phyloP scores from a whole-genome alignment of 2,113 vertebrate species.

The Chrysochloris asiatica region DNA sequence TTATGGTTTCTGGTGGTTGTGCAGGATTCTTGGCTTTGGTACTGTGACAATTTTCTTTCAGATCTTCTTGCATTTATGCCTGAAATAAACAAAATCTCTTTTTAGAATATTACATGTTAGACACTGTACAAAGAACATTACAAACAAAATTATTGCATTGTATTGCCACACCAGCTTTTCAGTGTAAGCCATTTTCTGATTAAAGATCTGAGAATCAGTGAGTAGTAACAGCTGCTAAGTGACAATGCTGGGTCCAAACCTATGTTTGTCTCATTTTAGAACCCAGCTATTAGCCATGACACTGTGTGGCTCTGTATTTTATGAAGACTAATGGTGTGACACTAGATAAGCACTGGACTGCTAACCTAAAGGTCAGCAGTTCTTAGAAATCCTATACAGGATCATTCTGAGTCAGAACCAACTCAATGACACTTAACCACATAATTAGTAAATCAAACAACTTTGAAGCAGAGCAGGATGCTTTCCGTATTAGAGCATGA shows the following conservation, averaged over 20 bases:
- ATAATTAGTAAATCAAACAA: background rate
- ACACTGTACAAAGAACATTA: background rate
- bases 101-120: background rate
- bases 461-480: background rate
- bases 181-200: background rate
- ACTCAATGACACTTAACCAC: no score
- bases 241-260: background rate
- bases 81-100: constrained; percentile 6
- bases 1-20: background rate
- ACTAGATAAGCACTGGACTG: no score
- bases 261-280: background rate
- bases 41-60: background rate
- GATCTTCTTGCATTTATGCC: constrained; percentile 1
- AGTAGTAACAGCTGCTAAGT: background rate
- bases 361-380: no score
- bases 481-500: background rate
- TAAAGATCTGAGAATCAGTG: background rate
- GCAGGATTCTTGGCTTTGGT: background rate
- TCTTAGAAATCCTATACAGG: no score
- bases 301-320: background rate
- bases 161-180: background rate
- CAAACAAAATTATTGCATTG: background rate
- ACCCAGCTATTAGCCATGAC: background rate
- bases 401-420: no score
- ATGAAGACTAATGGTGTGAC: background rate